Base-by-base conservation (phyloP, 2,113 vertebrate genomes). In the Pithys albifrons region DNA sequence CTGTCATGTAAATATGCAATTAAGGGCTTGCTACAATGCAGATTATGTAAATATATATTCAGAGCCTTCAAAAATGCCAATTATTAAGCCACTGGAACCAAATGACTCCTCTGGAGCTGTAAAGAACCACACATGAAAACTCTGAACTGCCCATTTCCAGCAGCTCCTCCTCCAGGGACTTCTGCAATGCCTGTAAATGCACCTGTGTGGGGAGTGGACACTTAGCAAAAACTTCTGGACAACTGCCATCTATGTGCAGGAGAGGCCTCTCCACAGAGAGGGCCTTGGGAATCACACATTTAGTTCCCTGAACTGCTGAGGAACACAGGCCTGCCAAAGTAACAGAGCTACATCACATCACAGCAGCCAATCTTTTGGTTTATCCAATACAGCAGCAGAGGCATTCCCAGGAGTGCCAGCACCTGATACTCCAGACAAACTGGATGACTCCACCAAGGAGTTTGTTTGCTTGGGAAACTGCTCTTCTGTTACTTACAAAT, bases 351-450 rank as follows among this genome's bases (percentile, higher is more conserved):
- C 22, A 6, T 14, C 15, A 3, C 24, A 4, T 10, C 2, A 7
- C 0, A 24, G 3, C 29, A n/a, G 6, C 18, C 3, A 14, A 55
- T 25, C 19, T 23, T 28, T 4, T 14, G 48, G 54, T 28, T 33
- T 6, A 29, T 0, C 1, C 22, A 35, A 35, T 2, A 20, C 27
- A 14, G 3, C 51, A 37, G 35, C 6, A 2, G 29, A 33, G 64
- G 65, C 35, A 5, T 10, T 13, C 67, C 4, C 4, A 13, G 61
- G 7, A 7, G 14, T 2, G 9, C 10, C 10, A 4, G 8, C 19
- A 28, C 11, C 14, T 0, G 0, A 12, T 10, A 16, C 17, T 49
- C 33, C 45, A 23, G n/a, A 28, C 0, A 1, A 43, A 54, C 12
- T 9, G n/a, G 35, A 45, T n/a, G 31, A 24, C 61, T 45, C 24